A percentile compares a stretch with the other conserved stretches of the same genome.
These are phyloP conservation scores for Eriosoma lanigerum DNA, from an alignment of 1,140 invertebrate genomes.

Conservation along the genomic window DNA sequence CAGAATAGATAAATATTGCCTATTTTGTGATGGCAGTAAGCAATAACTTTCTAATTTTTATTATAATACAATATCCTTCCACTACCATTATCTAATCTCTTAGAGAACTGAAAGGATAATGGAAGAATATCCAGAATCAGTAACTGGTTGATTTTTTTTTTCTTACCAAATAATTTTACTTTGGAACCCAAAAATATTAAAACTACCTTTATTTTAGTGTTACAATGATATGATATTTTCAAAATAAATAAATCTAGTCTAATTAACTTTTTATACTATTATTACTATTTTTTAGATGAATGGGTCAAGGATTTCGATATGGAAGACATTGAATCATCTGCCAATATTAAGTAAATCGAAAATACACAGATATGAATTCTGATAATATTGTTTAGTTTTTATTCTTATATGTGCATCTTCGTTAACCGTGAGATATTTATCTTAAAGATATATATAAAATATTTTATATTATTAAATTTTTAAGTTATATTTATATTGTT, in stretches of 20 bases:
- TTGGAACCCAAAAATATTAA: neutral
- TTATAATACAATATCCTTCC: too few species aligned
- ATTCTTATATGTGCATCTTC: neutral
- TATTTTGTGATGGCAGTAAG: too few species aligned
- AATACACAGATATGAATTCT: neutral
- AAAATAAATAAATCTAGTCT: neutral
- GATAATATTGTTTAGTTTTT: slow-evolving; percentile 35
- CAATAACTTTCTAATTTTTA: too few species aligned
- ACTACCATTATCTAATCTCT: too few species aligned
- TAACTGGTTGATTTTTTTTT: too few species aligned
- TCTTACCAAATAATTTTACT: too few species aligned
- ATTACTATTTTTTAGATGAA: slow-evolving; percentile 55
- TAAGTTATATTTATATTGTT: slow-evolving; percentile 44
- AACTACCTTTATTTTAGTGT: neutral
- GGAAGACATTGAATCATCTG: slow-evolving; percentile 54
- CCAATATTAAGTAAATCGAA: neutral
- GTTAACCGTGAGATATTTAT: neutral
- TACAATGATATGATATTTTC: neutral
- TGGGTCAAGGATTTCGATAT: slow-evolving; percentile 57
- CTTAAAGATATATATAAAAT: neutral
- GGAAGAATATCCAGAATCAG: too few species aligned
- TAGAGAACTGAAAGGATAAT: too few species aligned
- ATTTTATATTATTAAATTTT: slow-evolving; percentile 25
- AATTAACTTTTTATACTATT: slow-evolving; percentile 21
- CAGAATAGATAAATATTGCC: too few species aligned